Conservation (phyloP, 1,140 invertebrate genomes). For the Drosophila teissieri region DNA sequence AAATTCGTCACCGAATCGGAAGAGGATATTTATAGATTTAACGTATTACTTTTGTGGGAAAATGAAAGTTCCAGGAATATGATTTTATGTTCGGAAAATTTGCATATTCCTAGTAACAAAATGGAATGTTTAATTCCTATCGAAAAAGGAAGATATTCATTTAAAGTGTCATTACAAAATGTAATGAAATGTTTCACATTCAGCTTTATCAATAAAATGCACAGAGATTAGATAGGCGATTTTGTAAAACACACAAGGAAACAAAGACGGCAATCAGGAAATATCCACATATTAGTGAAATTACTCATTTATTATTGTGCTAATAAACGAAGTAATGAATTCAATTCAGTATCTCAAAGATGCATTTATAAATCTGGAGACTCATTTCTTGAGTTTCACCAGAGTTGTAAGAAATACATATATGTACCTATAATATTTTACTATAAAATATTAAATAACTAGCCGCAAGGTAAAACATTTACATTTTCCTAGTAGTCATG, state of each 20-base stretch:
- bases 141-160: neutral
- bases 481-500: too few species aligned
- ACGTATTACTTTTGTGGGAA: neutral
- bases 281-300: conserved; percentile 7
- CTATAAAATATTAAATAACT: too few species aligned
- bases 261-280: neutral
- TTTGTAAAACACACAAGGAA: conserved; percentile 10
- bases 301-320: neutral
- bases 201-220: neutral
- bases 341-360: too few species aligned
- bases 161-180: neutral
- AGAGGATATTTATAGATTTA: conserved; percentile 14
- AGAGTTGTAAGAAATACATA: neutral
- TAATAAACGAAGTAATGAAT: too few species aligned
- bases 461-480: too few species aligned
- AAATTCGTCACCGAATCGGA: conserved; percentile 39
- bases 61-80: conserved; percentile 1
- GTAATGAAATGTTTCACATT: conserved; percentile 13
- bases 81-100: conserved; percentile 1
- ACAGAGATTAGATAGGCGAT: conserved; percentile 19
- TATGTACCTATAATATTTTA: too few species aligned
- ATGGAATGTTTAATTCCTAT: neutral
- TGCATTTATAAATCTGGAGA: too few species aligned
- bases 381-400: neutral
- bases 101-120: neutral